Evolutionary conservation across 2,888 invertebrate species (phyloP).

Genomic region (Chrysotoxum bicinctum): DNA sequence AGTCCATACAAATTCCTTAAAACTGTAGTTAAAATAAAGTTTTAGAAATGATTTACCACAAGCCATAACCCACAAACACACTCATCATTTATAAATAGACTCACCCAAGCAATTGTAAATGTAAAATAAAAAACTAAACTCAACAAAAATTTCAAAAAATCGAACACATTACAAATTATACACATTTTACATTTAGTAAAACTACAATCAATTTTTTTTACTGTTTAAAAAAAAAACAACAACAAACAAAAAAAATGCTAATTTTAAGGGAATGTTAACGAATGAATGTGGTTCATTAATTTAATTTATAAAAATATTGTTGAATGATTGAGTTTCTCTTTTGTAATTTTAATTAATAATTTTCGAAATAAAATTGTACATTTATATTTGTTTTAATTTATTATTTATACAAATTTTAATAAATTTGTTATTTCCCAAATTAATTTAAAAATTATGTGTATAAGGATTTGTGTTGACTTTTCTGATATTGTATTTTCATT

Average conservation of each 20-base stretch:
- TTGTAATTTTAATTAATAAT: background rate
- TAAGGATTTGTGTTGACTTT: constrained; percentile 37
- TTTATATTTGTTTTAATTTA: constrained; percentile 41
- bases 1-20: constrained; percentile 14
- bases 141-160: constrained; percentile 13
- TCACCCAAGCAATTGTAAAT: constrained; percentile 60
- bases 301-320: constrained; percentile 33
- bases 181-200: constrained; percentile 49
- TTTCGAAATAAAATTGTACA: constrained; percentile 42
- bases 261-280: constrained; percentile 63
- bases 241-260: constrained; percentile 41
- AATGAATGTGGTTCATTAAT: constrained; percentile 67
- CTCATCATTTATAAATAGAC: constrained; percentile 63
- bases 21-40: constrained; percentile 33
- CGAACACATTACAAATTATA: constrained; percentile 19
- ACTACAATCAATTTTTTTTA: constrained; percentile 51
- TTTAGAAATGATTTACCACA: constrained; percentile 48
- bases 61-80: constrained; percentile 54
- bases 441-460: constrained; percentile 4
- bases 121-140: constrained; percentile 17
- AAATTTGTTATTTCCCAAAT: constrained; percentile 18
- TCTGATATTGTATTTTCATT: constrained; percentile 12
- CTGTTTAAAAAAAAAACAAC: constrained; percentile 16
- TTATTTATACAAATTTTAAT: constrained; percentile 26
- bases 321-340: constrained; percentile 17